A percentile compares a stretch with the other conserved stretches of the same genome.
phyloP scores from a whole-genome alignment of 2,888 invertebrate species.

The Lissocephala sabroskyi region DNA sequence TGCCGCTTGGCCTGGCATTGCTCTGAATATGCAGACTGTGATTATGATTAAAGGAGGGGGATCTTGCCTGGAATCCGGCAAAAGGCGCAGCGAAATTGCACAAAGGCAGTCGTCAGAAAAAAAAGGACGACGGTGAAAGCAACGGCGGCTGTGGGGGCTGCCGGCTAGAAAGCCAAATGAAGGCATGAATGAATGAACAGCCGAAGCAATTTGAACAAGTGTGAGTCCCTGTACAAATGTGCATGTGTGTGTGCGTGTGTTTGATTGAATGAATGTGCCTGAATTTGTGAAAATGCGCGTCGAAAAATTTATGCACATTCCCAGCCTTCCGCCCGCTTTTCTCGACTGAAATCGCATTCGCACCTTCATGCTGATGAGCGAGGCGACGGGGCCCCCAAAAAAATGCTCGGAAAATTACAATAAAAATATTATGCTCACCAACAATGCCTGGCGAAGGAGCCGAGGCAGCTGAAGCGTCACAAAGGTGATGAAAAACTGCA shows the following conservation, averaged over 20 bases:
- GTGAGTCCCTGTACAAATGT: no score
- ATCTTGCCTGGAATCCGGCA: no score
- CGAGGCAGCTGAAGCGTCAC: no score
- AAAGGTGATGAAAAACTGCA: constrained; percentile 30
- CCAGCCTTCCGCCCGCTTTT: constrained; percentile 10
- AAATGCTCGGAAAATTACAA: constrained; percentile 23
- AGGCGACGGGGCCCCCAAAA: background rate
- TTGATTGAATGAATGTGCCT: constrained; percentile 53
- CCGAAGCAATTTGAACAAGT: constrained; percentile 30
- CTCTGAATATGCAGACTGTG: no score
- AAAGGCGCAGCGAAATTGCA: constrained; percentile 24
- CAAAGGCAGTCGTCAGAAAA: constrained; percentile 27
- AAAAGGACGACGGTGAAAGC: background rate
- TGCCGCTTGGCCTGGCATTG: no score
- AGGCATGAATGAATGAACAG: constrained; percentile 42
- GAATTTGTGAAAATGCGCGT: constrained; percentile 26
- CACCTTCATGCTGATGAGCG: constrained; percentile 1
- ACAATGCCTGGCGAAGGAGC: constrained; percentile 10
- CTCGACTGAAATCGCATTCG: constrained; percentile 14
- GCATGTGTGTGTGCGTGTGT: no score
- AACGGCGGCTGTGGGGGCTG: constrained; percentile 8
- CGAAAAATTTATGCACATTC: constrained; percentile 4
- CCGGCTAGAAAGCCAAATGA: no score
- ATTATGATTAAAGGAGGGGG: no score
- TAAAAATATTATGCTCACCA: constrained; percentile 14